Percentiles rank a stretch among this genome's conserved stretches.
phyloP scores from a whole-genome alignment of 2,797 vertebrate genomes.

The Pampus argenteus region DNA sequence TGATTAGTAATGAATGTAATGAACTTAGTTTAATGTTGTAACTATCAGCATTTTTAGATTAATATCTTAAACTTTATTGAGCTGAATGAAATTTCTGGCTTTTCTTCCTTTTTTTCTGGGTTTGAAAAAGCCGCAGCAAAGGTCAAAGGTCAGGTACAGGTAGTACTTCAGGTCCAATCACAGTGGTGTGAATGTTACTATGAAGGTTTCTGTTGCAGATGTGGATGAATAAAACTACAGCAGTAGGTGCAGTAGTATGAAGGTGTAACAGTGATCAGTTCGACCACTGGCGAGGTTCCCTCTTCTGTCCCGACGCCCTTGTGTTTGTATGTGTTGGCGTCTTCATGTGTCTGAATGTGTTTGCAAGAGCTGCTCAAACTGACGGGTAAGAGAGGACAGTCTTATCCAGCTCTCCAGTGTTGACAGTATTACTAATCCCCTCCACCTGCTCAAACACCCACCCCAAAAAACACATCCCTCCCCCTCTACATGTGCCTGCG shows the following conservation, averaged over 20 bases:
- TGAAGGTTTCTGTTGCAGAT: conserved; percentile 1
- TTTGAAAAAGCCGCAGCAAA: neutral
- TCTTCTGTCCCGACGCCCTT: conserved; percentile 37
- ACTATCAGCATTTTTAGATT: too few relatives aligned
- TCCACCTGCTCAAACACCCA: conserved; percentile 98
- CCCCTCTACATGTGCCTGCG: conserved; percentile 72
- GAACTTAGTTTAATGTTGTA: neutral
- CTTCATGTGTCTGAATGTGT: conserved; percentile 74
- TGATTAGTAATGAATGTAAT: neutral
- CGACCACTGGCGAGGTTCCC: conserved; percentile 39
- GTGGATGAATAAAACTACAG: conserved; percentile 1
- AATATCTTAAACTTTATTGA: too few relatives aligned
- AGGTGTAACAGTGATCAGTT: conserved; percentile 37
- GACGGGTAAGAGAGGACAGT: conserved; percentile 86
- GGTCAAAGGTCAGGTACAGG: neutral
- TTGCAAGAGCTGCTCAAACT: conserved; percentile 79
- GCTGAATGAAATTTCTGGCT: neutral
- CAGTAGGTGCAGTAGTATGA: conserved; percentile 11
- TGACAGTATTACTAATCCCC: conserved; percentile 98
- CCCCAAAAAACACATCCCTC: conserved; percentile 79
- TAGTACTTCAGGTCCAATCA: conserved; percentile 2
- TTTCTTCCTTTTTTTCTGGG: neutral
- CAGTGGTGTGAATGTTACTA: neutral
- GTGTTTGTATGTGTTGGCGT: conserved; percentile 60
- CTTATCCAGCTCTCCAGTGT: conserved; percentile 94